These are phyloP conservation scores for Epizoanthus ramosus DNA, from an alignment of 92 coral and sea anemone species.

Conservation along the genomic window DNA sequence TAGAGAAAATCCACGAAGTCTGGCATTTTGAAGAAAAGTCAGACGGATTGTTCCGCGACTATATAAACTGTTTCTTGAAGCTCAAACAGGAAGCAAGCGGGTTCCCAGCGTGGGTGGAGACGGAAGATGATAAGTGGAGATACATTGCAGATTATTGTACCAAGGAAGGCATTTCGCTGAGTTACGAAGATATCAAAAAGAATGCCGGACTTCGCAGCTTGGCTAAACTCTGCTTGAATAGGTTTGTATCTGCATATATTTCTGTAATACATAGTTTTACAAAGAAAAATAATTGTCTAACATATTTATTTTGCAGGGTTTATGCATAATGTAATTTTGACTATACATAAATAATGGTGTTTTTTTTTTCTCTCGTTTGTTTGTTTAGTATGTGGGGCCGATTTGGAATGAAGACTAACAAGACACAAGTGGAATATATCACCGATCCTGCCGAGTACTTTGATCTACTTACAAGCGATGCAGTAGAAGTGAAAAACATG, in stretches of 20 bases:
- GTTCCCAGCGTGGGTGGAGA: slow-evolving; percentile 13
- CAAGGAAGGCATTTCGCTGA: slow-evolving; percentile 42
- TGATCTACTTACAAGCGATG: slow-evolving; percentile 22
- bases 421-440: slow-evolving; percentile 48
- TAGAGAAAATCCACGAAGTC: slow-evolving; percentile 51
- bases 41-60: slow-evolving; percentile 24
- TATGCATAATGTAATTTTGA: no score
- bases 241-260: not conserved
- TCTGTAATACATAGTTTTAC: no score
- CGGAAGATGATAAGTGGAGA: slow-evolving; percentile 27
- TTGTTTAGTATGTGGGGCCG: slow-evolving; percentile 47
- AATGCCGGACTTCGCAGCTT: slow-evolving; percentile 43
- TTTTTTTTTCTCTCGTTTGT: no score
- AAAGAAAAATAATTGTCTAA: no score
- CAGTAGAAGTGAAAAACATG: slow-evolving; percentile 39
- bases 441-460: slow-evolving; percentile 48
- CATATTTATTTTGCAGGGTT: no score
- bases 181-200: slow-evolving; percentile 18
- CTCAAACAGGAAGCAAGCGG: slow-evolving; percentile 51
- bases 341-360: no score
- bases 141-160: slow-evolving; percentile 38
- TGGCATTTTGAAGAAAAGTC: slow-evolving; percentile 54
- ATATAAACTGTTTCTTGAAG: slow-evolving; percentile 41
- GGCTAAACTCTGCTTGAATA: slow-evolving; percentile 44
- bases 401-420: slow-evolving; percentile 52